Percentiles rank a stretch among this genome's conserved stretches.
Evolutionary conservation across 2,888 invertebrate genomes (phyloP).

Genomic region (Tetragnatha montana): DNA sequence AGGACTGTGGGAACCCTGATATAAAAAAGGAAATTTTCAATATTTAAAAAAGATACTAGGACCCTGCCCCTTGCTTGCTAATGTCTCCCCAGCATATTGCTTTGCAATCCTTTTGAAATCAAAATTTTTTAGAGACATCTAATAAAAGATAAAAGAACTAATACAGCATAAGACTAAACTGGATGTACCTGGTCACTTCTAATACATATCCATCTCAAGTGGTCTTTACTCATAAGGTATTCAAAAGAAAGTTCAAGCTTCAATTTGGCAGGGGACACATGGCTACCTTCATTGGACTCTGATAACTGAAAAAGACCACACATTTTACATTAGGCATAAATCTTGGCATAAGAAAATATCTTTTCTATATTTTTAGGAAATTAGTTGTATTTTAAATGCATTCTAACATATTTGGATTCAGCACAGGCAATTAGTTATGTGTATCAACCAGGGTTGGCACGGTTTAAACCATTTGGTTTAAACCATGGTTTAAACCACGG

Average conservation of each 20-base stretch:
- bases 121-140: neutral
- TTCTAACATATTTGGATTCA: neutral
- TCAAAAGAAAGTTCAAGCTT: conserved; percentile 93
- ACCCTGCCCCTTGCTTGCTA: too few relatives aligned
- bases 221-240: conserved; percentile 93
- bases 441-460: too few relatives aligned
- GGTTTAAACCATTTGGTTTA: too few relatives aligned
- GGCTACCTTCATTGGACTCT: conserved; percentile 67
- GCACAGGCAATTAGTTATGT: too few relatives aligned
- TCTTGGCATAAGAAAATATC: neutral
- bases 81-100: too few relatives aligned
- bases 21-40: too few relatives aligned
- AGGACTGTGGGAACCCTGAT: too few relatives aligned
- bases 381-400: neutral
- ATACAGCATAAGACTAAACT: neutral
- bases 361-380: neutral
- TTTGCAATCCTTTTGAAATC: neutral
- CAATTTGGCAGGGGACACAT: conserved; percentile 73
- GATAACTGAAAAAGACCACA: conserved; percentile 38
- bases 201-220: conserved; percentile 94
- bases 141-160: neutral
- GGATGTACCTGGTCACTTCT: conserved; percentile 83
- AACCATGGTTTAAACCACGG: too few relatives aligned
- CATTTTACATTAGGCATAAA: neutral
- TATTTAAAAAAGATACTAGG: too few relatives aligned